phyloP scores from a whole-genome alignment of 1,140 invertebrate species.

The Caerostris extrusa region DNA sequence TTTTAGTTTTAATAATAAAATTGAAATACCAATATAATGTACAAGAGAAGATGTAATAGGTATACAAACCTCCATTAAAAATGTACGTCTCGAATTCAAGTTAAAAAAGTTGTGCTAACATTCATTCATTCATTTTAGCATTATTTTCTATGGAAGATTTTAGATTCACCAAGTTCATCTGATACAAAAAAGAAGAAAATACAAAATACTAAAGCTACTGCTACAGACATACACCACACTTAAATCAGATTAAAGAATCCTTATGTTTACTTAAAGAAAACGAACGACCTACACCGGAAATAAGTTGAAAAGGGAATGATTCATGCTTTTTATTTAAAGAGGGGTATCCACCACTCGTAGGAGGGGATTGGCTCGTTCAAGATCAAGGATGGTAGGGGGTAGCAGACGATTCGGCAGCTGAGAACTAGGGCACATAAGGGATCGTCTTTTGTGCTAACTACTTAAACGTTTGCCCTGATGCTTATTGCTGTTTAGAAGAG shows the following conservation, averaged over 20 bases:
- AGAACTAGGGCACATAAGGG: conserved; percentile 52
- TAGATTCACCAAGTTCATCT: no score
- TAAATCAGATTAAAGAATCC: neutral
- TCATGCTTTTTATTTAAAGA: conserved; percentile 41
- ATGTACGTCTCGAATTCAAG: no score
- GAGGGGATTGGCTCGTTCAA: conserved; percentile 45
- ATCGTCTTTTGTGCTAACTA: conserved; percentile 46
- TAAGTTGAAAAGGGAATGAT: conserved; percentile 28
- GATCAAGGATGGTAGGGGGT: conserved; percentile 60
- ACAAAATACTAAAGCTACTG: no score
- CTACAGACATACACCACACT: neutral
- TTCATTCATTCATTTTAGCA: no score
- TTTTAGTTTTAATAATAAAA: no score
- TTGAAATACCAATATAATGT: no score
- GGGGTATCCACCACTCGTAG: conserved; percentile 8
- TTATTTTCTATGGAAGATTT: no score
- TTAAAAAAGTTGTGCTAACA: no score
- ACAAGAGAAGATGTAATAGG: no score
- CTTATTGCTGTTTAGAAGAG: conserved; percentile 22
- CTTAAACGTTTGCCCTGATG: conserved; percentile 56
- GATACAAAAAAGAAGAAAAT: no score
- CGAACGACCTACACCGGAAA: conserved; percentile 54
- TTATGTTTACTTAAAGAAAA: conserved; percentile 13
- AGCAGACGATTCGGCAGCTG: neutral
- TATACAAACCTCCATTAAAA: no score